Conservation (phyloP, 2,113 vertebrate genomes). For the Mesocricetus auratus region DNA sequence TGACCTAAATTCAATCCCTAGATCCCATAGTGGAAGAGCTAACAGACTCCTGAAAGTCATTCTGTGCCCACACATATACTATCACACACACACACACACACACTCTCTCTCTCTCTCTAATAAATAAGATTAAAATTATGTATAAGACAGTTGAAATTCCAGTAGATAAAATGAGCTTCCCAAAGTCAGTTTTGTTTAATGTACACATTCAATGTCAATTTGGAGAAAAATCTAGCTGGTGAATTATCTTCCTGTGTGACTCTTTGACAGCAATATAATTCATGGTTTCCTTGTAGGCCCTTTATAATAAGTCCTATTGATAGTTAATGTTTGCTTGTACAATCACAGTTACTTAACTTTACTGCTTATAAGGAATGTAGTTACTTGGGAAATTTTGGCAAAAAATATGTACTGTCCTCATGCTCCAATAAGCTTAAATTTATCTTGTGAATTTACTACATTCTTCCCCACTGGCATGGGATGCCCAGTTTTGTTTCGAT, state of each 20-base stretch:
- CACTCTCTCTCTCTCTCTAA: too few relatives aligned
- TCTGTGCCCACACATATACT: too few relatives aligned
- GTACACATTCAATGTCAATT: neutral
- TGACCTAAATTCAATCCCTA: neutral
- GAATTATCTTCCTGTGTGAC: neutral
- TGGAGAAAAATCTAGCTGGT: neutral
- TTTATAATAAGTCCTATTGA: neutral
- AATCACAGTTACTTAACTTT: conserved; percentile 41
- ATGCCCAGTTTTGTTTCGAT: neutral
- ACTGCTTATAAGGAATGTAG: conserved; percentile 27
- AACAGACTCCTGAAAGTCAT: neutral
- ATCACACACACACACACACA: neutral
- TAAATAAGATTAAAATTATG: neutral
- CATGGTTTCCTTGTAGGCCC: neutral
- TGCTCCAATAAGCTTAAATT: neutral
- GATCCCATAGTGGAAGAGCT: neutral
- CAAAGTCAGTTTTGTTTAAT: neutral
- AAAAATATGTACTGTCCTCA: neutral
- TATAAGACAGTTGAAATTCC: conserved; percentile 15
- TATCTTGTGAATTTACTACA: neutral
- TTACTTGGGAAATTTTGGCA: conserved; percentile 39
- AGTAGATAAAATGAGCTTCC: neutral
- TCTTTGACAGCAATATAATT: neutral
- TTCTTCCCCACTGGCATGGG: neutral
- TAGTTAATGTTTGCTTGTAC: conserved; percentile 37